Conservation (phyloP, 2,888 invertebrate genomes). For the Lasiommata megera region DNA sequence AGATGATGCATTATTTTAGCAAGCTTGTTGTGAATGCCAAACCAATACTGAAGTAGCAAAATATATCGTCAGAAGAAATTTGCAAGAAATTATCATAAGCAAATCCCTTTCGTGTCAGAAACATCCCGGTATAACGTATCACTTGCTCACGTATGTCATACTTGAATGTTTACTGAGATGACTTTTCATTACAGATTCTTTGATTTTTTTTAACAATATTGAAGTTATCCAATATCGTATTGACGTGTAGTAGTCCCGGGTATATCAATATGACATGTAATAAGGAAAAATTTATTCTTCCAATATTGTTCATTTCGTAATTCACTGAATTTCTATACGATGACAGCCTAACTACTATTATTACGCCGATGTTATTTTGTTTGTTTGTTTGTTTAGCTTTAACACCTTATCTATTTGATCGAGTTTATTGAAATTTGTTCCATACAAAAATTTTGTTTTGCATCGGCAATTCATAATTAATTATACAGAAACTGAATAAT, state of each 20-base stretch:
- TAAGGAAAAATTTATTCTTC: background rate
- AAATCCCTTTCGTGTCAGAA: slow-evolving; percentile 13
- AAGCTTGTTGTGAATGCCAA: background rate
- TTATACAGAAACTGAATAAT: too few relatives aligned
- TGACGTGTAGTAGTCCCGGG: slow-evolving; percentile 9
- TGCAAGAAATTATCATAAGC: slow-evolving; percentile 9
- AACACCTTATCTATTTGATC: too few relatives aligned
- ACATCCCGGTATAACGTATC: slow-evolving; percentile 37
- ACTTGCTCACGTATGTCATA: slow-evolving; percentile 34
- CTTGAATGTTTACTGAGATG: slow-evolving; percentile 21
- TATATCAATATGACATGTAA: background rate
- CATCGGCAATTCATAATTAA: too few relatives aligned
- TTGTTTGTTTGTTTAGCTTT: too few relatives aligned
- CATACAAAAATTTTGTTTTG: too few relatives aligned
- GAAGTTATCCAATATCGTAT: slow-evolving; percentile 4
- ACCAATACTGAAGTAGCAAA: background rate
- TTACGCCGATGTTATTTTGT: too few relatives aligned
- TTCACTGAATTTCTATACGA: background rate
- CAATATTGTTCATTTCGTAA: background rate
- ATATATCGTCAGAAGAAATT: background rate
- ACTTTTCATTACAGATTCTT: slow-evolving; percentile 26
- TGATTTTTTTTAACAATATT: slow-evolving; percentile 15
- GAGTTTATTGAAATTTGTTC: too few relatives aligned
- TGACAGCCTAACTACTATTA: too few relatives aligned
- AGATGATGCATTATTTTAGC: too few relatives aligned